phyloP scores from a whole-genome alignment of 2,113 vertebrate species.

The Austrofundulus limnaeus region DNA sequence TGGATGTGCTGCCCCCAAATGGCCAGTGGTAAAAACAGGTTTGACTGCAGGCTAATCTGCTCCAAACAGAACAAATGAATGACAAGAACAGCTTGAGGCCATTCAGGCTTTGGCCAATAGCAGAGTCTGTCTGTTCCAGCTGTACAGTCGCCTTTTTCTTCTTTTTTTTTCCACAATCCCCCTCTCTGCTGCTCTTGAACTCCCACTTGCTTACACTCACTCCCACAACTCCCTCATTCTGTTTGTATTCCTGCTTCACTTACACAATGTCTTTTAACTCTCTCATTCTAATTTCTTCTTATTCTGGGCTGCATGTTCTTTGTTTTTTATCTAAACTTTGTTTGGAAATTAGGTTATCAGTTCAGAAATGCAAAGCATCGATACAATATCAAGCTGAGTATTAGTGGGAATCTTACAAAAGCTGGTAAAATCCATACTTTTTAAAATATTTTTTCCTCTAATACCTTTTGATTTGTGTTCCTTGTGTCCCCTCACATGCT shows the following conservation, averaged over 20 bases:
- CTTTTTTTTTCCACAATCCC: too few relatives aligned
- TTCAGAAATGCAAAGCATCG: neutral
- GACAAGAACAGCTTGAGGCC: conserved; percentile 52
- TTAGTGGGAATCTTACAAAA: neutral
- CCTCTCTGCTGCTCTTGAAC: conserved; percentile 38
- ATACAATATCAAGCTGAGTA: neutral
- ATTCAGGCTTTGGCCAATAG: conserved; percentile 50
- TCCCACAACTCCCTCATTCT: conserved; percentile 34
- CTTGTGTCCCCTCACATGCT: conserved; percentile 5
- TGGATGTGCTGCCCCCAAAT: conserved; percentile 6
- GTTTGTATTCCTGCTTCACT: conserved; percentile 21
- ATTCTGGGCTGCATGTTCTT: conserved; percentile 30
- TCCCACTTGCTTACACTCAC: conserved; percentile 63
- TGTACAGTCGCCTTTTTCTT: conserved; percentile 36
- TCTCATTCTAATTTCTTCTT: conserved; percentile 1
- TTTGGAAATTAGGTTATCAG: conserved; percentile 23
- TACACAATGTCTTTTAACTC: conserved; percentile 33
- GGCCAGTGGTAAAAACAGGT: neutral
- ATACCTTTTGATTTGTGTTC: conserved; percentile 1
- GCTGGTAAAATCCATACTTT: neutral
- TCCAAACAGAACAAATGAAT: conserved; percentile 27
- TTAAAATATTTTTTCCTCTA: neutral
- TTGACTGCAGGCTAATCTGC: neutral
- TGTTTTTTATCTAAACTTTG: conserved; percentile 7
- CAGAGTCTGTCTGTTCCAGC: conserved; percentile 39